These are phyloP conservation scores for Otis tarda DNA, from an alignment of 2,113 vertebrate genomes.

Conservation along the genomic window DNA sequence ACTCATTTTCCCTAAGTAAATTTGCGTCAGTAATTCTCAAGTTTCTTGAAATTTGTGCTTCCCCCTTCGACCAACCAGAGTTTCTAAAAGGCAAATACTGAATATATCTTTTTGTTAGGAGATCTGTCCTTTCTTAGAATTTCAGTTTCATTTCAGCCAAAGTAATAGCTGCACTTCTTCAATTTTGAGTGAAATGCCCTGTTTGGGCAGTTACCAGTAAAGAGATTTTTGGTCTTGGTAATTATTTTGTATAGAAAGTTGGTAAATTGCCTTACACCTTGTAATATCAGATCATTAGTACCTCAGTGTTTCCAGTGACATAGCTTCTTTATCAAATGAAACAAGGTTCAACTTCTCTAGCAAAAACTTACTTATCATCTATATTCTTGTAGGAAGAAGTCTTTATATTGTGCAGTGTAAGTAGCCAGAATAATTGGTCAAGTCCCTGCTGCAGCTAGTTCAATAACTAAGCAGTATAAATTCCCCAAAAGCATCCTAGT, in stretches of 20 bases:
- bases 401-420: not conserved
- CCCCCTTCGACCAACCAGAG: not conserved
- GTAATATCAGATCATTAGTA: not conserved
- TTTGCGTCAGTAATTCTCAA: not conserved
- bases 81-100: not conserved
- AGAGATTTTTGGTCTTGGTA: not conserved
- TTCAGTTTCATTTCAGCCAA: not conserved
- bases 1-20: not conserved
- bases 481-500: not conserved
- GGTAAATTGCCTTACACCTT: not conserved
- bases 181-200: not conserved
- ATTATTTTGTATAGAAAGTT: not conserved
- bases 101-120: not conserved
- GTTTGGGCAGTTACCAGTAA: not conserved
- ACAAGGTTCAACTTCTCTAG: not conserved
- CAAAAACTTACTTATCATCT: not conserved
- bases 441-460: not conserved
- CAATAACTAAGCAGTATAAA: not conserved
- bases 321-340: not conserved
- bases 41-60: not conserved
- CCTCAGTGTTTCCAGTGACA: not conserved
- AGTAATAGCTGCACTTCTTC: not conserved
- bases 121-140: not conserved
- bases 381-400: not conserved
- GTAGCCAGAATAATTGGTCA: not conserved